Evolutionary conservation across 2,797 vertebrate species (phyloP).

Genomic region (Labroides dimidiatus): DNA sequence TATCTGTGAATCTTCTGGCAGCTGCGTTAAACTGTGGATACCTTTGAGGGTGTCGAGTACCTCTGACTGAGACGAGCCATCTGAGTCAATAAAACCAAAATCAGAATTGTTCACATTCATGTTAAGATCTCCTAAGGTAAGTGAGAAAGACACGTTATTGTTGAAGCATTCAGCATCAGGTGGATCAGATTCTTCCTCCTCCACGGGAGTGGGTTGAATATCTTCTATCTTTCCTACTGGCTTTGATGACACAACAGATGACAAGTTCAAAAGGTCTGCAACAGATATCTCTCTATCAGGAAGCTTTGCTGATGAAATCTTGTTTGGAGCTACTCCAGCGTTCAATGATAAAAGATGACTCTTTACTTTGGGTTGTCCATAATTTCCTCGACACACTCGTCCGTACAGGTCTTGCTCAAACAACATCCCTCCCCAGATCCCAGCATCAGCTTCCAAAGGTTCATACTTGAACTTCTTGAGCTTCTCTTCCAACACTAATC

Average conservation of each 20-base stretch:
- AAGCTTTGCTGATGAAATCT: slow-evolving; percentile 31
- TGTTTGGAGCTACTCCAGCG: slow-evolving; percentile 40
- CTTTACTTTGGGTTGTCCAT: slow-evolving; percentile 53
- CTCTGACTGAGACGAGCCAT: slow-evolving; percentile 77
- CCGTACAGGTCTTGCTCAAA: slow-evolving; percentile 77
- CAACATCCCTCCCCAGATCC: slow-evolving; percentile 71
- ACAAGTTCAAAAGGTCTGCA: slow-evolving; percentile 52
- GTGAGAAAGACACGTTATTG: slow-evolving; percentile 68
- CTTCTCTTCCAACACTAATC: slow-evolving; percentile 57
- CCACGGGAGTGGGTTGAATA: slow-evolving; percentile 16
- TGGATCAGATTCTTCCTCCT: slow-evolving; percentile 34
- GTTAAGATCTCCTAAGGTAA: slow-evolving; percentile 75
- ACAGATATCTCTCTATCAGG: slow-evolving; percentile 53
- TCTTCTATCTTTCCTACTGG: slow-evolving; percentile 31
- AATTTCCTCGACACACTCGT: slow-evolving; percentile 62
- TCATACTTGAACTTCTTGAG: slow-evolving; percentile 75
- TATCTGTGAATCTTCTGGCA: slow-evolving; percentile 24
- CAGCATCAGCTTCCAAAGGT: slow-evolving; percentile 66
- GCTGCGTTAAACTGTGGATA: slow-evolving; percentile 21
- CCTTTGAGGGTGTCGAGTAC: slow-evolving; percentile 45
- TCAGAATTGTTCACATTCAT: slow-evolving; percentile 78
- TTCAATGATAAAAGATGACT: slow-evolving; percentile 37
- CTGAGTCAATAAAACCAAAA: slow-evolving; percentile 83
- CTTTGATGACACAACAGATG: slow-evolving; percentile 17
- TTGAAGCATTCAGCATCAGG: slow-evolving; percentile 49